A percentile compares a stretch with the other conserved stretches of the same genome.
Evolutionary conservation across 2,797 vertebrate genomes (phyloP).

Genomic region (Alosa sapidissima): DNA sequence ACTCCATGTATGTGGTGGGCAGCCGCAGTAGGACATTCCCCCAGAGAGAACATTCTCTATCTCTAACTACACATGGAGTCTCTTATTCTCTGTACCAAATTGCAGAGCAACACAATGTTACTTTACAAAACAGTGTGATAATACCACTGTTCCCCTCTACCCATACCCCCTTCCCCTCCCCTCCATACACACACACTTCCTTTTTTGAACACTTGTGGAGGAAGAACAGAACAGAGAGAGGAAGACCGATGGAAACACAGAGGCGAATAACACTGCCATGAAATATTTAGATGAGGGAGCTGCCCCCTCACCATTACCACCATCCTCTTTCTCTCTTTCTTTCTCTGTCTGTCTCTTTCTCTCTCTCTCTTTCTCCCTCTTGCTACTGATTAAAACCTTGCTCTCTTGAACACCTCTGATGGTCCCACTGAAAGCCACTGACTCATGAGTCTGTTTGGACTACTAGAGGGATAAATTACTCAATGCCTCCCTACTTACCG

Average conservation of each 20-base stretch:
- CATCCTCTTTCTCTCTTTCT: not conserved
- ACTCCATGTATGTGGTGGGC: not conserved
- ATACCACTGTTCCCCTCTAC: not conserved
- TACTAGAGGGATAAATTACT: slow-evolving; percentile 37
- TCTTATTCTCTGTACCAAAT: not conserved
- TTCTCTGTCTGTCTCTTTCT: not conserved
- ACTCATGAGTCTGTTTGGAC: slow-evolving; percentile 32
- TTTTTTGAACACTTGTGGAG: not conserved
- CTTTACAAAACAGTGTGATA: not conserved
- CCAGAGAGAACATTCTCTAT: not conserved
- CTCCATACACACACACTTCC: not conserved
- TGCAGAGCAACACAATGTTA: not conserved
- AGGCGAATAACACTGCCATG: slow-evolving; percentile 11
- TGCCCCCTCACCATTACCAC: not conserved
- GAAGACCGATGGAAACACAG: slow-evolving; percentile 4
- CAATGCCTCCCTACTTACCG: not conserved
- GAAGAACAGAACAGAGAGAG: not conserved
- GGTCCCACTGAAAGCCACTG: not conserved
- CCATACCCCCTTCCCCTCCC: not conserved
- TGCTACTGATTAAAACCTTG: not conserved
- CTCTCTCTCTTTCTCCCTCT: not conserved
- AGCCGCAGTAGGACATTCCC: not conserved
- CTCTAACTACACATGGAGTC: not conserved
- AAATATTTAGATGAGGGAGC: slow-evolving; percentile 13
- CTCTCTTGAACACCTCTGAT: not conserved